Evolutionary conservation across 2,888 invertebrate species (phyloP), one percentile per base, ranked within the genome.

Genomic region (Noctua janthina): DNA sequence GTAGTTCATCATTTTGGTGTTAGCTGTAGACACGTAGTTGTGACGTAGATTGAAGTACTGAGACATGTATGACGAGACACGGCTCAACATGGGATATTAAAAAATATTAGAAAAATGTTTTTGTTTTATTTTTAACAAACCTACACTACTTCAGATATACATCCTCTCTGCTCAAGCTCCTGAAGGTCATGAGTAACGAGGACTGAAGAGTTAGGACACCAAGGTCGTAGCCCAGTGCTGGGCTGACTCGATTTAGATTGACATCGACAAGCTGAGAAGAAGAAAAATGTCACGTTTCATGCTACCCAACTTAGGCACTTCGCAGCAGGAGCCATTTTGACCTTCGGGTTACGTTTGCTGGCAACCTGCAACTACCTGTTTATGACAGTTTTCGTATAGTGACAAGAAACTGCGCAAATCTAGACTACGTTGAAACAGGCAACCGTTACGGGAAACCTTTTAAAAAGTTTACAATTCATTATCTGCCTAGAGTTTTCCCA

Each of bases 51-150:
- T 68, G 85, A 77, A 87, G 70, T 86, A 89, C 89, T 91, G 90
- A 90, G 91, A 92, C 64, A 59, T 87, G 86, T 86, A 89, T 87
- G 89, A 93, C 92, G 91, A 92, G 92, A 91, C 85, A 91, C 91
- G 94, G 93, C 91, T 94, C 93, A 92, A 90, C 89, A 86, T 90
- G 90, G 92, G 91, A 91, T 93, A 88, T 76, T 81, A 93, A 94
- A 94, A 94, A 95, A 92, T 71, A 76, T 79, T 89, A 88, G 85
- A 86, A 85, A 78, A 70, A 66, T 23, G 17, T 13, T 11, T 72
- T 64, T 86, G 79, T 89, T 90, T 92, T 82, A 75, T 85, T 87
- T 81, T 20, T 71, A 11, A 29, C 43, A 13, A 62, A 46, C 51
- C 23, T 17, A 11, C 15, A 11, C 23, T 8, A n/a, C 7, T 35